Conservation (phyloP, 2,888 invertebrate species). For the Parthenolecanium corni region DNA sequence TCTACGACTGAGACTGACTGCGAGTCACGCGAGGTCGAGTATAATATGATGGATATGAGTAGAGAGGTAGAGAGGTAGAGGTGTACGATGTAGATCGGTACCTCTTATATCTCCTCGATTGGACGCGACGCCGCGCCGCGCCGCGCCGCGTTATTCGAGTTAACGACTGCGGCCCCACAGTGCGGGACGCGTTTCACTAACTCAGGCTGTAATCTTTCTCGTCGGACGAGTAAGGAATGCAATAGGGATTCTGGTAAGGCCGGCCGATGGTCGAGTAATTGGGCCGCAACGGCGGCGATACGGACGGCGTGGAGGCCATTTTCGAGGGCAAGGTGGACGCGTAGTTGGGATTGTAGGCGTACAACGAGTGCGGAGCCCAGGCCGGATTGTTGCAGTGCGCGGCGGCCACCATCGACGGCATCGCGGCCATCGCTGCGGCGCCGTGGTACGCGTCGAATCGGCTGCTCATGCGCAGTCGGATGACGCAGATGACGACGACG, state of each 20-base stretch:
- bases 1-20: too few species aligned
- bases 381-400: slow-evolving; percentile 34
- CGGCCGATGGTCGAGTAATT: slow-evolving; percentile 53
- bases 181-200: not conserved
- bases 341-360: slow-evolving; percentile 43
- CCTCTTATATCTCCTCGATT: too few species aligned
- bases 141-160: too few species aligned
- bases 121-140: too few species aligned
- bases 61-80: too few species aligned
- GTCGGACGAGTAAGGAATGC: slow-evolving; percentile 38
- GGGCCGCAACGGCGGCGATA: slow-evolving; percentile 43
- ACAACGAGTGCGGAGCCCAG: slow-evolving; percentile 40
- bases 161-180: too few species aligned
- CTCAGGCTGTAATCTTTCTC: slow-evolving; percentile 36
- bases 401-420: slow-evolving; percentile 33
- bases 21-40: too few species aligned
- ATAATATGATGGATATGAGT: too few species aligned
- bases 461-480: slow-evolving; percentile 58
- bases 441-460: slow-evolving; percentile 37
- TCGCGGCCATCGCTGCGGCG: slow-evolving; percentile 49
- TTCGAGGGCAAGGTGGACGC: slow-evolving; percentile 44
- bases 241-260: slow-evolving; percentile 40
- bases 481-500: slow-evolving; percentile 78
- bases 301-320: slow-evolving; percentile 34
- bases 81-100: too few species aligned